phyloP scores from a whole-genome alignment of 1,140 invertebrate species.

The Drosophila cardini region DNA sequence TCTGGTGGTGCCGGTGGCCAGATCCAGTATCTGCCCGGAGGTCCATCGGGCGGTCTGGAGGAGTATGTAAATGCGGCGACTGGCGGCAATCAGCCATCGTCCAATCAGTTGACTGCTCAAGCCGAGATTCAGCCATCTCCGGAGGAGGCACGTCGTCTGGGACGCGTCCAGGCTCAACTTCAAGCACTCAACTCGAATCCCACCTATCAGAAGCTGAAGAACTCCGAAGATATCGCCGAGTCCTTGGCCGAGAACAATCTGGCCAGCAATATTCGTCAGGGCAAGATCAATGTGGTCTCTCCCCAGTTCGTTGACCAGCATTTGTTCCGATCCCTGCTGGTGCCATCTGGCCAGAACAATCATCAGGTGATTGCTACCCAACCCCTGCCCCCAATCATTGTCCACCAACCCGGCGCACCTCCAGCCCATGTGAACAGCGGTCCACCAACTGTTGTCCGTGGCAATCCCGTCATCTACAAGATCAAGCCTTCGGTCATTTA shows the following conservation, averaged over 20 bases:
- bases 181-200: slow-evolving; percentile 75
- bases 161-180: slow-evolving; percentile 73
- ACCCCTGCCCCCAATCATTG: slow-evolving; percentile 79
- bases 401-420: slow-evolving; percentile 76
- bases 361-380: slow-evolving; percentile 81
- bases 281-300: slow-evolving; percentile 79
- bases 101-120: slow-evolving; percentile 69
- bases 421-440: slow-evolving; percentile 78
- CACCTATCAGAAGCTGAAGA: slow-evolving; percentile 77
- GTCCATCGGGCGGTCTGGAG: slow-evolving; percentile 63
- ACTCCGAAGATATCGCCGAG: slow-evolving; percentile 81
- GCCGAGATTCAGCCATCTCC: slow-evolving; percentile 70
- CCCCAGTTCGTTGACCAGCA: slow-evolving; percentile 80
- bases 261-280: slow-evolving; percentile 81
- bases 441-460: slow-evolving; percentile 76
- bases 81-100: slow-evolving; percentile 59
- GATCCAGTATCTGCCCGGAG: slow-evolving; percentile 56
- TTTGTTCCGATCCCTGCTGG: slow-evolving; percentile 76
- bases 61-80: slow-evolving; percentile 77
- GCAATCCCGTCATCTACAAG: slow-evolving; percentile 82
- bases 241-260: slow-evolving; percentile 71
- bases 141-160: slow-evolving; percentile 72
- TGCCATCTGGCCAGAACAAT: slow-evolving; percentile 78
- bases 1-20: slow-evolving; percentile 27
- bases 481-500: slow-evolving; percentile 81